phyloP scores from a whole-genome alignment of 2,113 vertebrate species.

The Grus americana region DNA sequence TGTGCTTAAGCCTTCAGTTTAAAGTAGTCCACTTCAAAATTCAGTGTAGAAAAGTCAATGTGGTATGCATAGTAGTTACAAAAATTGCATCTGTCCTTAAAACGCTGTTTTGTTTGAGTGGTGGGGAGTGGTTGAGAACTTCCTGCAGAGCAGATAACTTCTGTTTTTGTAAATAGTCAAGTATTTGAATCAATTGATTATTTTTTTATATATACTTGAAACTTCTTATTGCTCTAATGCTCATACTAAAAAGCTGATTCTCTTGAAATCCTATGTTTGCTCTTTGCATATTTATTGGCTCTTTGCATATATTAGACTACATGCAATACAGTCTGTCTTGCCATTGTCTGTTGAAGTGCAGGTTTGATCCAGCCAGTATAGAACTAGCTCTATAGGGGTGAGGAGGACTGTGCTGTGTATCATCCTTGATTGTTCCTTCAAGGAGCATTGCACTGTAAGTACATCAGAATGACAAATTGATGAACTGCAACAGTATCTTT shows the following conservation, averaged over 20 bases:
- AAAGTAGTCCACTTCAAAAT: constrained; percentile 72
- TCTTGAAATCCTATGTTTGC: constrained; percentile 82
- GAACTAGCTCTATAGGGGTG: constrained; percentile 91
- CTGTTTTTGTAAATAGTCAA: constrained; percentile 77
- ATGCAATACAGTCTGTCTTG: constrained; percentile 88
- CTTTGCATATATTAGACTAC: constrained; percentile 86
- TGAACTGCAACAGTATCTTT: constrained; percentile 86
- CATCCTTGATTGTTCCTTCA: constrained; percentile 94
- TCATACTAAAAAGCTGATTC: constrained; percentile 77
- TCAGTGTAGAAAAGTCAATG: constrained; percentile 75
- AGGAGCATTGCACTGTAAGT: constrained; percentile 97
- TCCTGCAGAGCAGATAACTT: constrained; percentile 79
- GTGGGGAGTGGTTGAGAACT: constrained; percentile 66
- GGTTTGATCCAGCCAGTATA: constrained; percentile 89
- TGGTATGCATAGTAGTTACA: constrained; percentile 67
- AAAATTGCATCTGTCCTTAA: constrained; percentile 75
- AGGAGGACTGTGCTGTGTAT: constrained; percentile 91
- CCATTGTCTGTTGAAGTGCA: constrained; percentile 94
- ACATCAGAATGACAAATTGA: constrained; percentile 89
- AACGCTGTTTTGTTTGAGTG: constrained; percentile 67
- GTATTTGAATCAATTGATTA: constrained; percentile 74
- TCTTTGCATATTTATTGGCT: constrained; percentile 87
- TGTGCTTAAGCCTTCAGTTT: constrained; percentile 71
- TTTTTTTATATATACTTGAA: constrained; percentile 73
- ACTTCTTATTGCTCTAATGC: constrained; percentile 80